These are phyloP conservation scores for Cosmopolites sordidus DNA, from an alignment of 2,888 invertebrate genomes.

Conservation along the genomic window DNA sequence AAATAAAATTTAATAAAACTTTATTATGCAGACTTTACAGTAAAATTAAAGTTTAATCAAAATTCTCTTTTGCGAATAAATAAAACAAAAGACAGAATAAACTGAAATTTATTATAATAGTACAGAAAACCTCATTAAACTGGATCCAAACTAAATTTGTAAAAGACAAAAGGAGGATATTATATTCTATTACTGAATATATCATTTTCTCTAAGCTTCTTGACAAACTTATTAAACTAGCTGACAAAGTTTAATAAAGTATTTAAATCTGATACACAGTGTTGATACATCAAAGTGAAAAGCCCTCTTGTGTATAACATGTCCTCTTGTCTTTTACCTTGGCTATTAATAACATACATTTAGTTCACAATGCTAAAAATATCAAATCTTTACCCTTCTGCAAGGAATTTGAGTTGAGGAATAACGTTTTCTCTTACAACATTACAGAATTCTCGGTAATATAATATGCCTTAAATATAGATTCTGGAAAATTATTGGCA, in stretches of 20 bases:
- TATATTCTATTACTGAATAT: conserved; percentile 31
- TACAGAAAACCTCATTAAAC: conserved; percentile 21
- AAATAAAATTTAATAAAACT: conserved; percentile 16
- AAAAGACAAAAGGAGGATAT: conserved; percentile 29
- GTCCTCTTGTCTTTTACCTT: neutral
- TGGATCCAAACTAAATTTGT: conserved; percentile 24
- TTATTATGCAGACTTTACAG: conserved; percentile 13
- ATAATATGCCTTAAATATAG: too few relatives aligned
- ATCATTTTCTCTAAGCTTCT: conserved; percentile 31
- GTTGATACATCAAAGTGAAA: conserved; percentile 7
- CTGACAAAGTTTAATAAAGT: conserved; percentile 24
- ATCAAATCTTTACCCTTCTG: neutral
- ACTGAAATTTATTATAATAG: conserved; percentile 21
- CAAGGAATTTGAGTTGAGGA: too few relatives aligned
- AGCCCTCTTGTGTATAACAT: neutral
- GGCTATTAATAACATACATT: neutral
- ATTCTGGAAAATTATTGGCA: too few relatives aligned
- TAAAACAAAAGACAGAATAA: conserved; percentile 15
- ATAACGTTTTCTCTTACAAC: too few relatives aligned
- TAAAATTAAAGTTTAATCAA: conserved; percentile 19
- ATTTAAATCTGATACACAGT: conserved; percentile 17
- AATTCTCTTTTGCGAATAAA: conserved; percentile 16
- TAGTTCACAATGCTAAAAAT: neutral
- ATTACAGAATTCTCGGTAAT: too few relatives aligned
- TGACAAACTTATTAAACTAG: conserved; percentile 29